Evolutionary conservation across 2,113 vertebrate species (phyloP).

Genomic region (Narcine bancroftii): DNA sequence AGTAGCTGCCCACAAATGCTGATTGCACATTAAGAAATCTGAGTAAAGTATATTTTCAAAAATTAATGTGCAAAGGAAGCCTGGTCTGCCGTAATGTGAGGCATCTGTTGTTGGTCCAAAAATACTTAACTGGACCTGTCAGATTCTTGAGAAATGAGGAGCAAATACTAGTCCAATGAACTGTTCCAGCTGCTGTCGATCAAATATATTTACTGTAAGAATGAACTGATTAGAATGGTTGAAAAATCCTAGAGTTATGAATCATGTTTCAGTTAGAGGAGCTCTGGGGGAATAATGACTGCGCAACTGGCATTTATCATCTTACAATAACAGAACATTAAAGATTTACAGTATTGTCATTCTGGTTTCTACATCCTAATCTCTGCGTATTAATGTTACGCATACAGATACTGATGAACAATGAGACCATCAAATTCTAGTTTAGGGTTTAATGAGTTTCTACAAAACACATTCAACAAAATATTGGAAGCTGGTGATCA

Average conservation of each 20-base stretch:
- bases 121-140: background rate
- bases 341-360: background rate
- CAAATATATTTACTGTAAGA: constrained; percentile 27
- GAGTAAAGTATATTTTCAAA: background rate
- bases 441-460: background rate
- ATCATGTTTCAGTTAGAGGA: constrained; percentile 5
- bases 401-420: background rate
- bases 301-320: constrained; percentile 23
- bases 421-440: background rate
- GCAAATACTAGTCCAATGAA: background rate
- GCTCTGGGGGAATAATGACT: background rate
- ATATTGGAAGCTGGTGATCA: too few species aligned
- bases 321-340: background rate
- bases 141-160: constrained; percentile 17
- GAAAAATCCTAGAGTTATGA: background rate
- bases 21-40: background rate
- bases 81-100: background rate
- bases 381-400: background rate
- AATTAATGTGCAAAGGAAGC: background rate
- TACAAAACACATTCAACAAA: background rate
- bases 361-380: constrained; percentile 2
- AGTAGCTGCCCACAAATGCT: background rate
- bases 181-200: constrained; percentile 25
- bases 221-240: constrained; percentile 14
- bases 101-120: background rate